These are phyloP conservation scores for Zeuzera pyrina DNA, from an alignment of 2,888 invertebrate genomes.

Conservation along the genomic window DNA sequence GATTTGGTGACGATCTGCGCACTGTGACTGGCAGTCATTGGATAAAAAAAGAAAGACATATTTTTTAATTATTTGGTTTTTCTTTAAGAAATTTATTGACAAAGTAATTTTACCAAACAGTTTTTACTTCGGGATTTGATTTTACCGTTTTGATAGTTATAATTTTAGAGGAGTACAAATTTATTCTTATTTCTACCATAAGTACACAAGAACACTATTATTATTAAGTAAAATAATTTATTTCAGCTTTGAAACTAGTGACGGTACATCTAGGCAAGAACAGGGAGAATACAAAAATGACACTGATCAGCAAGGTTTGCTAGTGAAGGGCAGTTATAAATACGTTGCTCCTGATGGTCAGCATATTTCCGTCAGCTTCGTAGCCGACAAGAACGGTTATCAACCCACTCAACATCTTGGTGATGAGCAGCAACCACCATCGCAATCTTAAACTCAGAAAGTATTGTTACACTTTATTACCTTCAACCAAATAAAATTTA, in stretches of 20 bases:
- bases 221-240: too few relatives aligned
- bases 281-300: slow-evolving; percentile 77
- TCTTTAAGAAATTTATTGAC: too few relatives aligned
- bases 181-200: too few relatives aligned
- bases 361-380: slow-evolving; percentile 73
- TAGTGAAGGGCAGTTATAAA: slow-evolving; percentile 75
- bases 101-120: too few relatives aligned
- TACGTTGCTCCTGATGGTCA: slow-evolving; percentile 78
- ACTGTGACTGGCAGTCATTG: too few relatives aligned
- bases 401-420: slow-evolving; percentile 53
- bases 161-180: too few relatives aligned
- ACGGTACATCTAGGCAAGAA: slow-evolving; percentile 77
- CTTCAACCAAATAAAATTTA: neutral
- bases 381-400: slow-evolving; percentile 77
- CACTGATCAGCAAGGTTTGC: slow-evolving; percentile 75
- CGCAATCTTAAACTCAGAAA: slow-evolving; percentile 16
- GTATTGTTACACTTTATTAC: too few relatives aligned
- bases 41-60: too few relatives aligned
- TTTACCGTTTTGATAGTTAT: neutral
- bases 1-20: too few relatives aligned
- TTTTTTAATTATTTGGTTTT: too few relatives aligned
- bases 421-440: slow-evolving; percentile 19
- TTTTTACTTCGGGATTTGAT: too few relatives aligned
- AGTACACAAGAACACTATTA: too few relatives aligned
- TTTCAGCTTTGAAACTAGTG: slow-evolving; percentile 76